These are phyloP conservation scores for Bombus confusus DNA, from an alignment of 1,140 invertebrate genomes.

Conservation along the genomic window DNA sequence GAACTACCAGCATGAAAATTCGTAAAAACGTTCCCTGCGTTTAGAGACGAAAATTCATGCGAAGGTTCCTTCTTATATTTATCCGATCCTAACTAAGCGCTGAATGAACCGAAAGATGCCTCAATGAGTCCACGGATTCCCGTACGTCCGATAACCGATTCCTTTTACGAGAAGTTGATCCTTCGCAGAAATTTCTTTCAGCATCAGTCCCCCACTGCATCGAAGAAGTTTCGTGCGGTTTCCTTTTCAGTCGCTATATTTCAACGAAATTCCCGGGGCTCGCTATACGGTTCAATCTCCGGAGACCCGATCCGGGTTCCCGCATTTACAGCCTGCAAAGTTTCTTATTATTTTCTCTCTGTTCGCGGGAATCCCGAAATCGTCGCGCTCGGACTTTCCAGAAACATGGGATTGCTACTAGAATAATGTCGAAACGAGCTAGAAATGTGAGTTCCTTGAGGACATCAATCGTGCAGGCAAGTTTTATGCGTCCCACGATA, in stretches of 20 bases:
- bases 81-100: neutral
- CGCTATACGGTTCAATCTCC: neutral
- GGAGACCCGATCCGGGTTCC: neutral
- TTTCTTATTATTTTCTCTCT: constrained; percentile 36
- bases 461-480: constrained; percentile 36
- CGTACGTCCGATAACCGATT: constrained; percentile 7
- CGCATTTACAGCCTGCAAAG: constrained; percentile 14
- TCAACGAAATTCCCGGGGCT: neutral
- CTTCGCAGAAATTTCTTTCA: constrained; percentile 25
- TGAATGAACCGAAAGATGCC: neutral
- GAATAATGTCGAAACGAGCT: constrained; percentile 17
- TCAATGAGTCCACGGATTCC: neutral
- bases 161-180: neutral
- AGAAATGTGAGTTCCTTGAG: constrained; percentile 8
- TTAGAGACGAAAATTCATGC: neutral
- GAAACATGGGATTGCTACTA: neutral
- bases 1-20: neutral
- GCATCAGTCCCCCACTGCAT: neutral
- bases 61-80: neutral
- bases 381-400: neutral
- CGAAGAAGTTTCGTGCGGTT: constrained; percentile 7
- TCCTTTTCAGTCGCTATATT: constrained; percentile 18
- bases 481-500: constrained; percentile 48
- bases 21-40: no score
- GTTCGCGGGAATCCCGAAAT: constrained; percentile 4